Conservation (phyloP, 2,113 vertebrate genomes). For the Phyllostomus hastatus region DNA sequence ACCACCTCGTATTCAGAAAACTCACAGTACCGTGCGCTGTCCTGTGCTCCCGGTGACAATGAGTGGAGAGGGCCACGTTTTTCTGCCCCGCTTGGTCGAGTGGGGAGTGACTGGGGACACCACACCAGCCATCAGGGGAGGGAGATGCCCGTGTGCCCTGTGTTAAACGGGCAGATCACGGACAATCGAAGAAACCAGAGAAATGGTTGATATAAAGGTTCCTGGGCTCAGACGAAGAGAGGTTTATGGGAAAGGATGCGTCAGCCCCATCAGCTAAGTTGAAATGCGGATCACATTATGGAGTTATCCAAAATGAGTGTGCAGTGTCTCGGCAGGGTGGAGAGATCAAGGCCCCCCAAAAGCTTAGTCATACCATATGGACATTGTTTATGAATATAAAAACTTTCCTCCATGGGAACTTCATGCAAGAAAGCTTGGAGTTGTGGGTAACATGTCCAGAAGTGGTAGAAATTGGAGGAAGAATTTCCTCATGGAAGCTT, state of each 20-base stretch:
- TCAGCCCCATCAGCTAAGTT: neutral
- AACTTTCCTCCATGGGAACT: neutral
- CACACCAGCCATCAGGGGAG: neutral
- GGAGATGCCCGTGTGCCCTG: neutral
- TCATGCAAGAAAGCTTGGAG: neutral
- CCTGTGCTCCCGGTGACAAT: neutral
- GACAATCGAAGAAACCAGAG: neutral
- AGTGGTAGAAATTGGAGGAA: neutral
- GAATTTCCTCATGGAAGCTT: neutral
- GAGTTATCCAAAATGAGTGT: neutral
- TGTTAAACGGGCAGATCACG: neutral
- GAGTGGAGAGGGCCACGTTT: neutral
- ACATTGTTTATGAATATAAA: neutral
- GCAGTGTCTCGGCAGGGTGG: accelerated
- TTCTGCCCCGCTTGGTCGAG: neutral
- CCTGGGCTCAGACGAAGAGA: neutral
- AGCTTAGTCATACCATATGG: neutral
- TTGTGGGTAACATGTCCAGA: neutral
- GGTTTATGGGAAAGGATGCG: neutral
- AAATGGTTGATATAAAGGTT: neutral
- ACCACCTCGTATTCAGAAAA: neutral
- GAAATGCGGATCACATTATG: neutral
- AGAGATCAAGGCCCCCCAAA: neutral
- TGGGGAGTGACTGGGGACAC: neutral
- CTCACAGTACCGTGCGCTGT: neutral